Base-by-base conservation (phyloP, 2,888 invertebrate genomes). In the Coleophora deauratella region DNA sequence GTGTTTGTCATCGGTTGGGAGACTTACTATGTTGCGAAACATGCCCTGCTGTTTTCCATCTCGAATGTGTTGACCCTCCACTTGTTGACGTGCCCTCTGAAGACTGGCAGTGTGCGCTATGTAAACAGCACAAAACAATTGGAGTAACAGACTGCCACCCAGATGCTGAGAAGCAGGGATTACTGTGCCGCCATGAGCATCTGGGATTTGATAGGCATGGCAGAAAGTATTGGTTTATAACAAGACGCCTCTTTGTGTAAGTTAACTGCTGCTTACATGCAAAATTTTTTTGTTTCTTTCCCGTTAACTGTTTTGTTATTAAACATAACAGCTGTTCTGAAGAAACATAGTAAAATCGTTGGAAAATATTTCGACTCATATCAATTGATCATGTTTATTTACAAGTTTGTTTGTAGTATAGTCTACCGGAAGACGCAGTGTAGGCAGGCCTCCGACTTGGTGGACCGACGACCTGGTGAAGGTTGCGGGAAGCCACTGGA, bases 11-110 rank as follows among this genome's bases (percentile, higher is more conserved):
- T 74, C 91, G 96, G 45, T 84, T 96, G 42, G 99, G 99, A 21
- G 98, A 98, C 73, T 86, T 99, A 38, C 80, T 99, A 9, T 98
- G 98, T 70, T 99, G 99, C 79, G 99, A 99, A 81, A 96, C 96
- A 2, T 99, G 99, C 66, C 97, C 99, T 13, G 99, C 99, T 27
- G 98, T 98, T 14, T 99, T 96, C 76, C 99, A 99, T 76, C 87
- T 99, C 66, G 95, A 95, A 62, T 99, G 99, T 85, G 94, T 98
- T 39, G 97, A 97, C 67, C 98, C 98, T 39, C 96, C 97, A 9
- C 84, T 99, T 66, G 91, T 93, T 38, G 93, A 97, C 78, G 97
- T 98, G 35, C 98, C 98, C 40, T 94, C 96, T 43, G 98, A 98
- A 80, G 98, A 98, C 65, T 99, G 99, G 98, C 94, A 97, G 60